Evolutionary conservation across 2,888 invertebrate species (phyloP).

Genomic region (Clivina fossor): DNA sequence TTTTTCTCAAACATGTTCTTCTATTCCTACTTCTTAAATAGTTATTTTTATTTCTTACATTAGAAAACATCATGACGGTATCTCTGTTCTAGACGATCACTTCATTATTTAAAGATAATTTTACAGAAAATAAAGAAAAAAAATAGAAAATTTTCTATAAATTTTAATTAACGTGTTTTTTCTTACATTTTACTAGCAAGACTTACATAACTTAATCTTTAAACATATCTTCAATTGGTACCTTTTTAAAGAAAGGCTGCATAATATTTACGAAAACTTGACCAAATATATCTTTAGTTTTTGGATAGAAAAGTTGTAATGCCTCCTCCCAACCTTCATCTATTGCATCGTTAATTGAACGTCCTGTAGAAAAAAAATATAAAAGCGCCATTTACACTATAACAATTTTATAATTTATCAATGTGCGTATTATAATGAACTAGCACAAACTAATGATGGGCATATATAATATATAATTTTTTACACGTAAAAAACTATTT

Average conservation of each 20-base stretch:
- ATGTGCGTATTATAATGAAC: too few relatives aligned
- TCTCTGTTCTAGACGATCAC: too few relatives aligned
- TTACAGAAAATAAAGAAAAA: too few relatives aligned
- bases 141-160: too few relatives aligned
- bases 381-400: neutral
- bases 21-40: too few relatives aligned
- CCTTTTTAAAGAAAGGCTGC: conserved; percentile 25
- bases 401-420: neutral
- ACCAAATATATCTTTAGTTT: conserved; percentile 27
- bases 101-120: too few relatives aligned
- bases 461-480: neutral
- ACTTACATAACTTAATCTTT: conserved; percentile 1
- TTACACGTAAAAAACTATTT: neutral
- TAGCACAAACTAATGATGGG: neutral
- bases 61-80: too few relatives aligned
- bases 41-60: too few relatives aligned
- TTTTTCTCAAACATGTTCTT: too few relatives aligned
- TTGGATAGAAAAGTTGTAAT: conserved; percentile 37
- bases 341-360: conserved; percentile 39
- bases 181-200: neutral
- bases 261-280: conserved; percentile 4
- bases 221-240: conserved; percentile 27
- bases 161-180: too few relatives aligned
- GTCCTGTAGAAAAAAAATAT: conserved; percentile 35
- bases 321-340: conserved; percentile 42